Base-by-base conservation (phyloP, 2,113 vertebrate species). In the Peromyscus polionotus region DNA sequence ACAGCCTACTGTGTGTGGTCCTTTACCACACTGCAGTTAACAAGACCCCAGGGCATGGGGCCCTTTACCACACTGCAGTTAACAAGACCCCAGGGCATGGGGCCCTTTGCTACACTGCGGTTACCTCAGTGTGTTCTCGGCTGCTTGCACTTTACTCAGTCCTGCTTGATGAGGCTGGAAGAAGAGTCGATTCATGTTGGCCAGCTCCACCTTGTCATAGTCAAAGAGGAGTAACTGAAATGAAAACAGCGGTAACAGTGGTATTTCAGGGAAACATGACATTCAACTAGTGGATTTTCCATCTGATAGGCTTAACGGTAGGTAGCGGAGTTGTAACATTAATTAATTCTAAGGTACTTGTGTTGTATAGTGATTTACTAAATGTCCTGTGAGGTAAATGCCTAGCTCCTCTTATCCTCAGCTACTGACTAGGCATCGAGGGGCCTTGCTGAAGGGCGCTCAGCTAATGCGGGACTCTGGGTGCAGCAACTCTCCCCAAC, bases 161-260 rank as follows among this genome's bases (percentile, higher is more conserved):
- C 99, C 99, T 59, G 99, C 99, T 98, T 99, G 99, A 97, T 99
- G 99, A 65, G 99, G 99, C 97, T 99, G 99, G 98, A 99, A 99
- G 98, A 99, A 99, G 96, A 99, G 99, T 90, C 99, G 98, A 98
- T 99, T 99, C 99, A 99, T 99, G 94, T 99, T 99, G 98, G 99
- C 99, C 98, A 99, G 95, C 98, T 99, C 99, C 80, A 99, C 99
- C 97, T 99, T 99, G 98, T 99, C 99, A 63, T 99, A 99, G 96
- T 99, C 99, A 98, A 99, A 99, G 61, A 99, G 99, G 42, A 99
- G 98, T 95, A 99, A 96, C 99, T 99, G 98, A 54, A 98, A 98
- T 20, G 84, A 98, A 98, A 88, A 91, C 54, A 92, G 72, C 48
- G 91, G 88, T 83, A 88, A 91, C 54, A 92, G 72, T 51, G 91